Conservation (phyloP, 1,140 invertebrate genomes). For the Oscheius sp. region DNA sequence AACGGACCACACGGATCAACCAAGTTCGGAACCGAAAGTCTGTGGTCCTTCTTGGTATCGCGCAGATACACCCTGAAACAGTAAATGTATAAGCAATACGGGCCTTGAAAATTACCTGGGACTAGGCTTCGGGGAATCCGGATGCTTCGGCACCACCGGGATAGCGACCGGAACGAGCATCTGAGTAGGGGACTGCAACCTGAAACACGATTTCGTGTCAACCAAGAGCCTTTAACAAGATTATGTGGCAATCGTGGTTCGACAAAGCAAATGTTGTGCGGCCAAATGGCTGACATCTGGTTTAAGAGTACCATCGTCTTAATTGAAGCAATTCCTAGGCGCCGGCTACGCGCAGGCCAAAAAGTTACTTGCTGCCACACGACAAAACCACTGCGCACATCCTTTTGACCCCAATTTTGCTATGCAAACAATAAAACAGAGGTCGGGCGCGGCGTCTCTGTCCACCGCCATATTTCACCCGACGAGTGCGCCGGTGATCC, state of each 20-base stretch:
- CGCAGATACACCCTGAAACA: neutral
- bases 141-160: neutral
- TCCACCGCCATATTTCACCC: no score
- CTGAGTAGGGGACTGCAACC: conserved; percentile 15
- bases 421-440: no score
- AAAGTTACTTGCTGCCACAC: neutral
- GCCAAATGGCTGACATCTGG: conserved; percentile 9
- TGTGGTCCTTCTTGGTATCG: conserved; percentile 27
- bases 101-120: neutral
- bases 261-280: conserved; percentile 6
- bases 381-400: no score
- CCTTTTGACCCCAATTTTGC: no score
- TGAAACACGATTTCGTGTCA: neutral
- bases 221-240: neutral
- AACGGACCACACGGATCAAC: conserved; percentile 13
- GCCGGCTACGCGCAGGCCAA: neutral
- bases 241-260: neutral
- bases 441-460: no score
- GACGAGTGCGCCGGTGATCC: no score
- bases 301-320: conserved; percentile 6
- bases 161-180: conserved; percentile 1
- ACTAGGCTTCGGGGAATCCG: conserved; percentile 12
- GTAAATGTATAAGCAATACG: no score
- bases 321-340: neutral
- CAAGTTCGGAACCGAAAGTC: conserved; percentile 40